Evolutionary conservation across 2,113 vertebrate species (phyloP), one percentile per base, ranked within the genome.

Genomic region (Thalassoma bifasciatum): DNA sequence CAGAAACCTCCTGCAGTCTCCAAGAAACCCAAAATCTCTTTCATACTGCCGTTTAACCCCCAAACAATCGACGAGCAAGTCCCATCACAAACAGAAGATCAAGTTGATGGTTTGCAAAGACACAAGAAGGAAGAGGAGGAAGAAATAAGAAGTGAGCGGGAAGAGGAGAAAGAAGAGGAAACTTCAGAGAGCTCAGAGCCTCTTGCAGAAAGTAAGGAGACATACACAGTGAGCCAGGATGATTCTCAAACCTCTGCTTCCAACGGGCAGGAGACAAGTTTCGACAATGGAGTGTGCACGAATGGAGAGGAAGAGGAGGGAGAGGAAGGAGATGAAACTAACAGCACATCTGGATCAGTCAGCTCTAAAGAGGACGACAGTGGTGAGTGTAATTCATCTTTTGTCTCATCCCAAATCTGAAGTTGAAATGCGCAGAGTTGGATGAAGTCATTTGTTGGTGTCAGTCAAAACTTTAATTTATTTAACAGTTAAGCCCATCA

Each of bases 11-110:
- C 97, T 71, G 93, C 92, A 56, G 79, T 96, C 84, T 95, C 95
- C 69, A 98, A 97, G 94, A 99, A 98, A 85, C 97, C 97, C 91
- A 96, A 95, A 92, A 90, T 98, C 67, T 92, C 94, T 30, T 90
- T 95, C 1, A 71, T 95, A 72, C 93, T 93, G 76, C 90, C 92
- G 72, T 49, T 80, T 34, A 67, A 5, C 65, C 24, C 75, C 5
- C 78, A 85, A 7, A 40, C 71, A 44, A 37, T 65, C 13, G 44
- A 50, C 19, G 73, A 79, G 40, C 65, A 66, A 37, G 42, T 61
- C 44, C 58, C 21, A 40, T 13, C 73, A 12, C 61, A 23, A 19
- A 54, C 19, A 40, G 80, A 89, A 44, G 82, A 80, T 76, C 79
- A 78, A 65, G 83, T 88, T 24, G 85, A 84, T 12, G 72, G 65